Base-by-base conservation (phyloP, 2,888 invertebrate genomes). In the Apamea crenata region DNA sequence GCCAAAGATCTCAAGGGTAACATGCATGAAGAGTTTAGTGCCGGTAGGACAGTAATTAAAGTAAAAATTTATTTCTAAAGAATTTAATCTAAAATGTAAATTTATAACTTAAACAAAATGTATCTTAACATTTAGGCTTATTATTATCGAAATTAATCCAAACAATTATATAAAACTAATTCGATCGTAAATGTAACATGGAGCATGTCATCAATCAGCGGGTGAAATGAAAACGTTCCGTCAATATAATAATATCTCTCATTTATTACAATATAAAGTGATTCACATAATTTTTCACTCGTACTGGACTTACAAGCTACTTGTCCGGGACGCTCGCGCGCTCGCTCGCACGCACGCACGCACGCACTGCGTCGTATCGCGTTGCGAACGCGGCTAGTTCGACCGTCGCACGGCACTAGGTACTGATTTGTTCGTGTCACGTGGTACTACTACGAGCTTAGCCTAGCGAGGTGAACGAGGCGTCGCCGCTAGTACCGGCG, bases 401-500 rank as follows among this genome's bases (percentile, higher is more conserved):
- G 77, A 78, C 77, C 89, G 86, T 75, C 77, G 82, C 85, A 36
- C 82, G 83, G 70, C 84, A 76, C 81, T 85, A 85, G 88, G 81
- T 82, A 88, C 77, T 74, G 84, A 85, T 87, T 87, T 86, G 90
- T 90, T 89, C 87, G 86, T 83, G 89, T 87, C 81, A 77, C 87
- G 87, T 59, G 77, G 76, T 74, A 78, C 73, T 83, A 75, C 87
- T 90, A 91, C 80, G 78, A 74, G 79, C 80, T 86, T 86, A 90
- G 81, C 82, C 88, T 91, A 90, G 87, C 71, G 66, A 40, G 36
- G 36, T 61, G 36, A 32, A 56, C 70, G 82, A 40, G 67, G 76
- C 73, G 77, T 21, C 68, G 85, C 78, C 80, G 91, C 94, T 95
- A 97, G 95, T 95, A 96, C 92, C 96, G 96, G 89, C 97, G 96